Conservation (phyloP, 2,113 vertebrate genomes). For the Sterrhoptilus dennistouni region DNA sequence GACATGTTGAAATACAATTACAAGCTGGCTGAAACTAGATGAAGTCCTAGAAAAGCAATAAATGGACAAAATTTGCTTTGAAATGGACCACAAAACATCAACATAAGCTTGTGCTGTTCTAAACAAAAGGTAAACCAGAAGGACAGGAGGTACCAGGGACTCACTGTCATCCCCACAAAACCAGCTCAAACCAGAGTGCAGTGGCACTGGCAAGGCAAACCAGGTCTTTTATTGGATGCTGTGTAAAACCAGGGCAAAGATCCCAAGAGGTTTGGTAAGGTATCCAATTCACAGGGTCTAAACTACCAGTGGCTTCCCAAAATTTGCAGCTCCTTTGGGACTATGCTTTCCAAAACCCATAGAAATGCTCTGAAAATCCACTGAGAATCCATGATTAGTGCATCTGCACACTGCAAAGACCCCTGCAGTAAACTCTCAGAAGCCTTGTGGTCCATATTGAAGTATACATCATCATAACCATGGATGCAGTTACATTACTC, state of each 20-base stretch:
- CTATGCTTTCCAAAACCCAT: background rate
- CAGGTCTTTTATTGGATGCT: background rate
- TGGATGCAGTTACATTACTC: background rate
- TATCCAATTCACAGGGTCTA: background rate
- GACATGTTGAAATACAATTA: background rate
- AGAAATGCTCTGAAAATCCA: background rate
- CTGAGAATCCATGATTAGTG: background rate
- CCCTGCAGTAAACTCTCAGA: background rate
- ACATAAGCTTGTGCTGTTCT: background rate
- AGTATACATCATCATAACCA: background rate
- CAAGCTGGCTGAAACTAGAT: background rate
- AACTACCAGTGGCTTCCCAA: background rate
- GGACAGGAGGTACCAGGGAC: background rate
- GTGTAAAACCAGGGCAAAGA: background rate
- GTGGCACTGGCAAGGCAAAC: background rate
- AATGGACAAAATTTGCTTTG: background rate
- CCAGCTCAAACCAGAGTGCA: background rate
- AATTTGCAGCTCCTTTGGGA: background rate
- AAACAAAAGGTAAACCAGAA: background rate
- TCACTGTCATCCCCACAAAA: background rate
- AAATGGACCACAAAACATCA: background rate
- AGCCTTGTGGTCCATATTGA: background rate
- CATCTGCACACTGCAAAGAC: background rate
- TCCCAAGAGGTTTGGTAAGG: background rate
- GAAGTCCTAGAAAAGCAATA: background rate